These are phyloP conservation scores for Ptiloglossa arizonensis DNA, from an alignment of 1,140 invertebrate genomes.

Conservation along the genomic window DNA sequence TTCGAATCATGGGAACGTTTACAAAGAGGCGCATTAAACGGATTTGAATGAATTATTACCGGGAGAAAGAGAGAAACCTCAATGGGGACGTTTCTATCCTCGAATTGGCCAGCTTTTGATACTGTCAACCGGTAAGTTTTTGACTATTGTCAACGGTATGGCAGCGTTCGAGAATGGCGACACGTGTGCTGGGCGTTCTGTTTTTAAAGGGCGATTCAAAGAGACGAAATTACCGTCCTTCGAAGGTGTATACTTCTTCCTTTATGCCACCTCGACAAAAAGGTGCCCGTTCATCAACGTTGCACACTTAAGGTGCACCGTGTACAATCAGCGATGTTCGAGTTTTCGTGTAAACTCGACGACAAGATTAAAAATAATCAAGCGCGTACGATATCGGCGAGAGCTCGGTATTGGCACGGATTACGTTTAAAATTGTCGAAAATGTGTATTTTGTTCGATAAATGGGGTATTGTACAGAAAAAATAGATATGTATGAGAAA, in stretches of 20 bases:
- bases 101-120: constrained; percentile 78
- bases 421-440: no score
- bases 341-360: background rate
- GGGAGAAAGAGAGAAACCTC: constrained; percentile 55
- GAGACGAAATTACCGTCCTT: constrained; percentile 45
- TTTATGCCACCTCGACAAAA: constrained; percentile 20
- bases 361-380: no score
- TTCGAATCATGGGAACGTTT: constrained; percentile 3
- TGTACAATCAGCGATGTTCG: background rate
- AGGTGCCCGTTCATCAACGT: background rate
- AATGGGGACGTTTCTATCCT: constrained; percentile 70
- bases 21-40: background rate
- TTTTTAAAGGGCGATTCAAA: constrained; percentile 63
- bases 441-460: no score
- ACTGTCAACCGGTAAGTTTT: constrained; percentile 5
- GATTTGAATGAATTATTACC: constrained; percentile 5
- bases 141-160: constrained; percentile 68
- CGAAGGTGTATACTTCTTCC: background rate
- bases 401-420: no score
- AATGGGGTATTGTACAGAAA: no score
- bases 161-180: constrained; percentile 59
- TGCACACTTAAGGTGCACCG: background rate
- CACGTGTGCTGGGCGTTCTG: constrained; percentile 75
- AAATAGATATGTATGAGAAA: no score
- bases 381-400: no score